Evolutionary conservation across 2,888 invertebrate species (phyloP).

Genomic region (Cephus pygmeus): DNA sequence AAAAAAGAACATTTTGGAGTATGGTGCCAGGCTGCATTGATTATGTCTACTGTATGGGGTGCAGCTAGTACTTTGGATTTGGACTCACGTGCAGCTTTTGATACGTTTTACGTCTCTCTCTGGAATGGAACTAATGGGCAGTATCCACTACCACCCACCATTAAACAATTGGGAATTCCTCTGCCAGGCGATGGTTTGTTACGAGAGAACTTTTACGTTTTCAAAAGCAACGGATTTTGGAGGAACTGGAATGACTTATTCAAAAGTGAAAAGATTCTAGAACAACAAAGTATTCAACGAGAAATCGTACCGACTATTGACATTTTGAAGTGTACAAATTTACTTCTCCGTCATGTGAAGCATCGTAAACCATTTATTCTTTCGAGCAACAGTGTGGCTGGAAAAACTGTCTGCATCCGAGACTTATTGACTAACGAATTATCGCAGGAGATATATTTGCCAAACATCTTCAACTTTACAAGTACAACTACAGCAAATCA

Average conservation of each 20-base stretch:
- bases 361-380: conserved; percentile 69
- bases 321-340: conserved; percentile 68
- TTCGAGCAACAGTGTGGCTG: conserved; percentile 73
- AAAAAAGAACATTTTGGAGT: conserved; percentile 62
- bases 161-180: conserved; percentile 70
- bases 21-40: conserved; percentile 69
- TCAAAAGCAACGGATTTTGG: conserved; percentile 72
- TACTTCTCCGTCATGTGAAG: conserved; percentile 69
- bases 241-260: conserved; percentile 71
- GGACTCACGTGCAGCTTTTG: conserved; percentile 61
- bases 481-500: conserved; percentile 68
- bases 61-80: conserved; percentile 68
- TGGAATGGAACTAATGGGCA: conserved; percentile 61
- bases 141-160: conserved; percentile 66
- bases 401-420: conserved; percentile 72
- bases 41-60: conserved; percentile 69
- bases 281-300: conserved; percentile 25
- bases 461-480: conserved; percentile 70
- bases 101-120: conserved; percentile 60
- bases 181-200: conserved; percentile 69
- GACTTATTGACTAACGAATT: conserved; percentile 66
- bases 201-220: conserved; percentile 71
- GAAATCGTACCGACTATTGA: conserved; percentile 72
- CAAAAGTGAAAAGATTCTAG: conserved; percentile 63
- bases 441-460: conserved; percentile 67